Evolutionary conservation across 1,140 invertebrate species (phyloP).

Genomic region (Babylonia areolata): DNA sequence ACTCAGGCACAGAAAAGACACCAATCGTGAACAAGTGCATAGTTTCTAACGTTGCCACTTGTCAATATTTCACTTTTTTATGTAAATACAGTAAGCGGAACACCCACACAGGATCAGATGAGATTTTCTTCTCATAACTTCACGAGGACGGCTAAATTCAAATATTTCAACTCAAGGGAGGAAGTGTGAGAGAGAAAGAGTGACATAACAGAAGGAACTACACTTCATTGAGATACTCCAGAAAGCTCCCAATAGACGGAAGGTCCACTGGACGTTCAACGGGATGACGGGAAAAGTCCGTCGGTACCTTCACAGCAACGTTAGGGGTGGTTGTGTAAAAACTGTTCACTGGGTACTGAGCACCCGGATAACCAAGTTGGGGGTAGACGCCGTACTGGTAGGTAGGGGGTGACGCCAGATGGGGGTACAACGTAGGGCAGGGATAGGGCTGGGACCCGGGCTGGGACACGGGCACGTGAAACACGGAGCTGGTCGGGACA

Average conservation of each 20-base stretch:
- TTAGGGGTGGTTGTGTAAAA: not conserved
- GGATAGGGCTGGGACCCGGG: not conserved
- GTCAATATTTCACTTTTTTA: too few species aligned
- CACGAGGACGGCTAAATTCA: too few species aligned
- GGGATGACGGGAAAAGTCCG: conserved; percentile 1
- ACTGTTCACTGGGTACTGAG: conserved; percentile 5
- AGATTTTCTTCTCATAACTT: too few species aligned
- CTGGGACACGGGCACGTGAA: not conserved
- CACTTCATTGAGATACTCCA: conserved; percentile 61
- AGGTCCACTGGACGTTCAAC: conserved; percentile 43
- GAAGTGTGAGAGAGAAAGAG: not conserved
- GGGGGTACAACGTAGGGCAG: not conserved
- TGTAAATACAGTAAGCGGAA: too few species aligned
- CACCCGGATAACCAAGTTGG: not conserved
- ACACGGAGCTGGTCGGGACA: not conserved
- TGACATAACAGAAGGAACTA: conserved; percentile 8
- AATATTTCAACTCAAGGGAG: too few species aligned
- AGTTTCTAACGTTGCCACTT: too few species aligned
- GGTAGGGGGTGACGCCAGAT: not conserved
- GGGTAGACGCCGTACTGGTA: conserved; percentile 24
- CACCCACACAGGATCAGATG: too few species aligned
- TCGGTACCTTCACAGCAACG: conserved; percentile 1
- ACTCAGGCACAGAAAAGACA: too few species aligned
- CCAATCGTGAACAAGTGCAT: too few species aligned
- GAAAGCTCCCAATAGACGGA: conserved; percentile 61